Evolutionary conservation across 2,113 vertebrate species (phyloP), one percentile per base, ranked within the genome.

Genomic region (Coptodon bakossiorum): DNA sequence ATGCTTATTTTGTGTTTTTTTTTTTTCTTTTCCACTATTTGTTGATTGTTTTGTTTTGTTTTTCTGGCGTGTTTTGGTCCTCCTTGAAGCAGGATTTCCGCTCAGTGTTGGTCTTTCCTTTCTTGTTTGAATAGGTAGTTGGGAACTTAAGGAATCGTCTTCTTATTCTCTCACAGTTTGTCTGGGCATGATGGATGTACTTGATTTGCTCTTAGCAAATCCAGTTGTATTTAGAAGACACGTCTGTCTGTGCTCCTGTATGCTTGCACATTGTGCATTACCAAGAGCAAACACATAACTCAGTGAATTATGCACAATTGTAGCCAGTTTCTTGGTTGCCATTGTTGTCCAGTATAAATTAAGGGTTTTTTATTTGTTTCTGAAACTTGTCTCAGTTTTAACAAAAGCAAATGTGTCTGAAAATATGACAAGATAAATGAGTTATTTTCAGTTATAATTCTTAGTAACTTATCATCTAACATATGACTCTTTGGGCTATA

Each of bases 161-260:
- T 79, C 61, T 81, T 43, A 87, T 86, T 86, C 57, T 31, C 57
- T 31, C 9, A 11, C 19, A 81, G 38, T 81, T 68, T 80, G 82
- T 88, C 53, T 86, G 76, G 31, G 34, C 90, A 38, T 85, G 87
- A 93, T 86, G 40, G 59, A 90, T 90, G 88, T 45, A 83, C 84
- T 89, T 93, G 59, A 85, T 82, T 91, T 76, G 81, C 71, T 92
- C 56, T 66, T 85, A 86, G 6, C 50, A 80, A 68, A 80, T 79
- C 24, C 59, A 43, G 78, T 90, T 90, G 89, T 87, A 89, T 90
- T 92, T 81, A 86, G 86, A 90, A 81, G 87, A 82, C 12, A 13
- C 81, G 57, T 50, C 59, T 83, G 80, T 89, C 56, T 86, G 73
- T 59, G 27, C 53, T 71, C 13, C 27, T 82, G 22, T 61, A 12